Conservation (phyloP, 2,888 invertebrate genomes). For the Helleia helle region DNA sequence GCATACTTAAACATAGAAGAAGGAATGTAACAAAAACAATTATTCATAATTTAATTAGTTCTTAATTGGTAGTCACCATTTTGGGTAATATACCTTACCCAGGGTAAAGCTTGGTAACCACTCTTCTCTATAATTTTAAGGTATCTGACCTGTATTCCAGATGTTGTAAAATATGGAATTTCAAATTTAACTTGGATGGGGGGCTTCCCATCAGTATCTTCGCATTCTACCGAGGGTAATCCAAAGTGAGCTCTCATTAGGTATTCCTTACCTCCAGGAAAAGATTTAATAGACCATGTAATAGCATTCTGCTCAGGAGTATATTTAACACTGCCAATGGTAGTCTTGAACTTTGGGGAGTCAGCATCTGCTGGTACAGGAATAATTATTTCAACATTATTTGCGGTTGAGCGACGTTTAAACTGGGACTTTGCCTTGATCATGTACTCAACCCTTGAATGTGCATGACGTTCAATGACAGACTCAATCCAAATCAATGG, state of each 20-base stretch:
- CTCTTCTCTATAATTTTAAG: conserved; percentile 99
- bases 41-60: conserved; percentile 78
- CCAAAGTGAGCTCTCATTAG: conserved; percentile 99
- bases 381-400: conserved; percentile 98
- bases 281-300: conserved; percentile 98
- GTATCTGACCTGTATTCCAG: conserved; percentile 97
- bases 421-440: conserved; percentile 99
- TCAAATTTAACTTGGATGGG: conserved; percentile 99
- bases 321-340: conserved; percentile 97
- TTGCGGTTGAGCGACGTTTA: conserved; percentile 96
- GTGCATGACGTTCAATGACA: conserved; percentile 96
- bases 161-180: conserved; percentile 99
- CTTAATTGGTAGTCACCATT: conserved; percentile 98
- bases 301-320: conserved; percentile 97
- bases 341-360: conserved; percentile 98
- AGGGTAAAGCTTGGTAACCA: conserved; percentile 98
- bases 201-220: conserved; percentile 95
- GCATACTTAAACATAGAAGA: conserved; percentile 30
- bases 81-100: conserved; percentile 99
- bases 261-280: conserved; percentile 98
- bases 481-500: conserved; percentile 99
- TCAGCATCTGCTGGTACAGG: conserved; percentile 98
- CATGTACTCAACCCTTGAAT: conserved; percentile 98
- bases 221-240: conserved; percentile 94
- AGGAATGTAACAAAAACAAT: conserved; percentile 31